Conservation (phyloP, 2,113 vertebrate genomes). For the Ascaphus truei region DNA sequence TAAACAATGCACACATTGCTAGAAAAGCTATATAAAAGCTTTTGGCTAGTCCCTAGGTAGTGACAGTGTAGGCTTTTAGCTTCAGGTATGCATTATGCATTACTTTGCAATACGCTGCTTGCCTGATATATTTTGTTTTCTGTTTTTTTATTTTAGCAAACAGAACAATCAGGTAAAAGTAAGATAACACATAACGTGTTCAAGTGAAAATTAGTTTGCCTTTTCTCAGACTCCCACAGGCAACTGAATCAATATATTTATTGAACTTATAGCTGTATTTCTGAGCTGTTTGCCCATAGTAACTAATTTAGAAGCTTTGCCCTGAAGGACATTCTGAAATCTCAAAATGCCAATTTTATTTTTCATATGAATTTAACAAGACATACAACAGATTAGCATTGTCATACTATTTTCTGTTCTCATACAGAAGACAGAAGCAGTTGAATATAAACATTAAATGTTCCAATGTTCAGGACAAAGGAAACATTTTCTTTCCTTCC, state of each 20-base stretch:
- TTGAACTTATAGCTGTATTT: constrained; percentile 12
- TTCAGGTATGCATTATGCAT: neutral
- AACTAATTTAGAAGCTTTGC: constrained; percentile 12
- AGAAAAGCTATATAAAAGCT: too few species aligned
- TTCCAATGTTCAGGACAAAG: neutral
- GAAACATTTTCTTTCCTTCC: neutral
- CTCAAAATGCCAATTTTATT: neutral
- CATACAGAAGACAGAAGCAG: neutral
- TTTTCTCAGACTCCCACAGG: constrained; percentile 19
- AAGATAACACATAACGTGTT: constrained; percentile 18
- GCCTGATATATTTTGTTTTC: constrained; percentile 3
- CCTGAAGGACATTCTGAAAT: neutral
- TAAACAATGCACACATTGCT: too few species aligned
- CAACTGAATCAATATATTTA: constrained; percentile 26
- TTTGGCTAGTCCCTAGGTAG: too few species aligned
- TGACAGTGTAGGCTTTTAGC: too few species aligned
- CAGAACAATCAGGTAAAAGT: constrained; percentile 1
- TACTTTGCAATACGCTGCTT: neutral
- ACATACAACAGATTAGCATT: neutral
- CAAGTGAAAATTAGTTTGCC: constrained; percentile 19
- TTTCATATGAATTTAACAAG: neutral
- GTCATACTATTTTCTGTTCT: neutral
- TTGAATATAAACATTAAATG: too few species aligned
- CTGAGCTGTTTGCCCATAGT: constrained; percentile 4
- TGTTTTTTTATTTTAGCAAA: neutral